A percentile compares a stretch with the other conserved stretches of the same genome.
These are phyloP conservation scores for Dicerorhinus sumatrensis DNA, from an alignment of 2,113 vertebrate species.

Conservation along the genomic window DNA sequence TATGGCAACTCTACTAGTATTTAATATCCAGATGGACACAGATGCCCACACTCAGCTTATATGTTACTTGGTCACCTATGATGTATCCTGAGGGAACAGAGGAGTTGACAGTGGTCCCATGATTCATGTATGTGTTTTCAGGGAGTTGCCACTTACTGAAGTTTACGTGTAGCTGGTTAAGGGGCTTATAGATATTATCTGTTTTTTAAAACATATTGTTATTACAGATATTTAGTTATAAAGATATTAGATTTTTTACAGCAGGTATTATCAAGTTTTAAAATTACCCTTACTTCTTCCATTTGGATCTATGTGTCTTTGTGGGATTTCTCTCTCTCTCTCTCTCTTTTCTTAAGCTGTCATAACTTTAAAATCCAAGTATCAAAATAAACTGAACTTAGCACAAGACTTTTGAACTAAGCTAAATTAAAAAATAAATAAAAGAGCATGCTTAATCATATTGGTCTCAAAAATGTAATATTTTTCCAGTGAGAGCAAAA, in stretches of 20 bases:
- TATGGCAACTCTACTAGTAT: not conserved
- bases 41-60: not conserved
- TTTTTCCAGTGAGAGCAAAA: slow-evolving; percentile 45
- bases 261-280: slow-evolving; percentile 29
- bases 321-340: not conserved
- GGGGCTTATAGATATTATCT: not conserved
- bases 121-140: not conserved
- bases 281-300: slow-evolving; percentile 14
- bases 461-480: not conserved
- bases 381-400: slow-evolving; percentile 27
- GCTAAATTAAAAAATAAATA: not conserved
- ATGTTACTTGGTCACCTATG: not conserved
- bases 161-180: not conserved
- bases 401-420: slow-evolving; percentile 22
- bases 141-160: not conserved
- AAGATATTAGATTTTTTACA: slow-evolving; percentile 21
- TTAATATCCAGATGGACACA: not conserved
- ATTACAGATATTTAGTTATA: slow-evolving; percentile 6
- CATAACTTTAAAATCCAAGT: slow-evolving; percentile 52
- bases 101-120: not conserved
- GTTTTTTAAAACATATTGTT: slow-evolving; percentile 6
- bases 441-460: slow-evolving; percentile 30
- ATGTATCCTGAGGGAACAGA: not conserved
- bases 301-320: slow-evolving; percentile 16
- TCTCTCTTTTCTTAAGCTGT: not conserved